Percentiles rank a stretch among this genome's conserved stretches.
Conservation (phyloP, 2,797 vertebrate genomes). For the Dermochelys coriacea region DNA sequence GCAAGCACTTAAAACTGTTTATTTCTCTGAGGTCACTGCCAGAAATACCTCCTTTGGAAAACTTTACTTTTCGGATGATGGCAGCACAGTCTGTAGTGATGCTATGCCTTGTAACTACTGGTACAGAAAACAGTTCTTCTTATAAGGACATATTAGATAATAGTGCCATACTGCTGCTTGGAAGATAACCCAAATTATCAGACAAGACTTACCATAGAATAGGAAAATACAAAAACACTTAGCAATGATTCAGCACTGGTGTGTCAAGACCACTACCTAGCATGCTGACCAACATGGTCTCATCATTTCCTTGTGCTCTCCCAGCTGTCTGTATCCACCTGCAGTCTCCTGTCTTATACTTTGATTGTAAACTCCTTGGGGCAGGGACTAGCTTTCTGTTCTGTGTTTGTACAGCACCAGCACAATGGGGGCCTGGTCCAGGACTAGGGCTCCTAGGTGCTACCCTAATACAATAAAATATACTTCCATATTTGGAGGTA, state of each 20-base stretch:
- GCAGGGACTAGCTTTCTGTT: neutral
- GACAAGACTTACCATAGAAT: neutral
- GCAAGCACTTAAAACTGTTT: slow-evolving; percentile 21
- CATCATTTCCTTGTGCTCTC: neutral
- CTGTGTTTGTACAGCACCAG: neutral
- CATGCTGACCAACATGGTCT: neutral
- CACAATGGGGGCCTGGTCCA: neutral
- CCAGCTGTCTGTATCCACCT: neutral
- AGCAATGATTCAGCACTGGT: neutral
- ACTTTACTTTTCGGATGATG: neutral
- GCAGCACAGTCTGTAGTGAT: neutral
- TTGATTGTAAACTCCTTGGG: neutral
- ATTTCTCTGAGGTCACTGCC: slow-evolving; percentile 17
- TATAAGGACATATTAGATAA: neutral
- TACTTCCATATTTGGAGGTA: too few species aligned
- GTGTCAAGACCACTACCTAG: neutral
- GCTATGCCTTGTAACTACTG: neutral
- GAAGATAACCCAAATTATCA: neutral
- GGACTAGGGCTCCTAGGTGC: neutral
- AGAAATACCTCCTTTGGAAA: slow-evolving; percentile 50
- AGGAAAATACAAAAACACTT: neutral
- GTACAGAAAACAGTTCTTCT: neutral
- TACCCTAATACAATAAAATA: neutral
- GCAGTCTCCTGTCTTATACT: neutral
- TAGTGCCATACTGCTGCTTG: neutral